Conservation (phyloP, 2,797 vertebrate species). For the Pristis pectinata region DNA sequence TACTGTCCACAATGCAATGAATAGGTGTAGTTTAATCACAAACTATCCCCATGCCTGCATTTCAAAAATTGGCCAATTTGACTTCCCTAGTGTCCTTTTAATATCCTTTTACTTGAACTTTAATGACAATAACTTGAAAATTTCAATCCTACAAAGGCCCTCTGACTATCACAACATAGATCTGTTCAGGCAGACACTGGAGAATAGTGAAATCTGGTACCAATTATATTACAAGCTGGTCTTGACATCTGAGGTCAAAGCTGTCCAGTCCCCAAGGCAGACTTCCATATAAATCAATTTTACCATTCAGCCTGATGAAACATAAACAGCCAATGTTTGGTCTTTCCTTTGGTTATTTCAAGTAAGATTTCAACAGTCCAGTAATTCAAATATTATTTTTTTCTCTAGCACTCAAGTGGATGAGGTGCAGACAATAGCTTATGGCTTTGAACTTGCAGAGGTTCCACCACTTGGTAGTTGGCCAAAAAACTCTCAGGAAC, state of each 20-base stretch:
- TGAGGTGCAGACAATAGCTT: not conserved
- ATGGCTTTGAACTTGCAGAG: not conserved
- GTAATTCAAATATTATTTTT: not conserved
- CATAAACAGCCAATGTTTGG: not conserved
- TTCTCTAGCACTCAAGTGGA: not conserved
- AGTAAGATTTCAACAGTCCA: not conserved
- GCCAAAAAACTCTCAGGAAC: not conserved
- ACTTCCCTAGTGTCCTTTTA: not conserved
- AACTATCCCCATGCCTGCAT: not conserved
- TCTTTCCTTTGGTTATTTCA: not conserved
- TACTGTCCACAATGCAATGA: not conserved
- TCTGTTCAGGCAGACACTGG: not conserved
- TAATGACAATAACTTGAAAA: not conserved
- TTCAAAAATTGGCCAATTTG: not conserved
- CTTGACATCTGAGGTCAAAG: conserved; percentile 17
- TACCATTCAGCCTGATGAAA: not conserved
- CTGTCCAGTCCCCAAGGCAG: not conserved
- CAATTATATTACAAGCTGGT: conserved; percentile 10
- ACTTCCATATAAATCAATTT: conserved; percentile 29
- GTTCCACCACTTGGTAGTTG: not conserved
- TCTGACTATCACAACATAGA: not conserved
- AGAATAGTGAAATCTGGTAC: not conserved
- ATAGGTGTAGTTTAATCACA: not conserved
- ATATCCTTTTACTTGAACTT: not conserved
- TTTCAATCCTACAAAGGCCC: not conserved